A percentile compares a stretch with the other conserved stretches of the same genome.
Evolutionary conservation across 1,140 invertebrate genomes (phyloP).

Genomic region (Lasioglossum albipes): DNA sequence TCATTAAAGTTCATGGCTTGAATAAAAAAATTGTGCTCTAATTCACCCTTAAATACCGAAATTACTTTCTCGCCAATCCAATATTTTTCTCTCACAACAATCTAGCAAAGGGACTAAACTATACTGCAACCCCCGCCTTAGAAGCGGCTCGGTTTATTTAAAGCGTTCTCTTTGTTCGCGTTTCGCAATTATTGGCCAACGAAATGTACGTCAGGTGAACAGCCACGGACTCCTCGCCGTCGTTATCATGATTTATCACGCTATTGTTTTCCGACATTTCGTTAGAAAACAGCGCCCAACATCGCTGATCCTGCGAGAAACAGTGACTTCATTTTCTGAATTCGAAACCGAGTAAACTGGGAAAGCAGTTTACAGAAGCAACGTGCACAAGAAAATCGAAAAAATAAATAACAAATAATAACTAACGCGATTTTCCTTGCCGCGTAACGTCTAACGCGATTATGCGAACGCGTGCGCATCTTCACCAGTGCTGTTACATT

Average conservation of each 20-base stretch:
- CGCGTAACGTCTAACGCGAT: neutral
- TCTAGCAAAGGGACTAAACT: neutral
- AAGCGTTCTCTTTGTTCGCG: constrained; percentile 10
- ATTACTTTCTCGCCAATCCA: too few species aligned
- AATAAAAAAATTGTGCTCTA: too few species aligned
- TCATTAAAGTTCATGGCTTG: too few species aligned
- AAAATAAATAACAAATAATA: neutral
- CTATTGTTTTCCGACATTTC: neutral
- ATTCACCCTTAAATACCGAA: too few species aligned
- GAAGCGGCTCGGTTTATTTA: constrained; percentile 7
- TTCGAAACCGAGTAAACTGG: too few species aligned
- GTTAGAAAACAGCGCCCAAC: too few species aligned
- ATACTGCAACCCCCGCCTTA: neutral
- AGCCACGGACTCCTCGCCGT: neutral
- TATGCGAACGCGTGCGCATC: neutral
- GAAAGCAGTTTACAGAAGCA: too few species aligned
- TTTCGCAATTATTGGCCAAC: constrained; percentile 1
- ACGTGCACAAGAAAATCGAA: too few species aligned
- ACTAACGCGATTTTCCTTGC: neutral
- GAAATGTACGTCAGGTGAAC: neutral
- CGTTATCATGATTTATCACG: neutral
- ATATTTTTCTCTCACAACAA: too few species aligned
- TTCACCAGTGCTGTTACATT: neutral
- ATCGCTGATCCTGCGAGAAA: too few species aligned
- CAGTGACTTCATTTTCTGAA: too few species aligned